Evolutionary conservation across 2,888 invertebrate species (phyloP).

Genomic region (Fragum sueziense): DNA sequence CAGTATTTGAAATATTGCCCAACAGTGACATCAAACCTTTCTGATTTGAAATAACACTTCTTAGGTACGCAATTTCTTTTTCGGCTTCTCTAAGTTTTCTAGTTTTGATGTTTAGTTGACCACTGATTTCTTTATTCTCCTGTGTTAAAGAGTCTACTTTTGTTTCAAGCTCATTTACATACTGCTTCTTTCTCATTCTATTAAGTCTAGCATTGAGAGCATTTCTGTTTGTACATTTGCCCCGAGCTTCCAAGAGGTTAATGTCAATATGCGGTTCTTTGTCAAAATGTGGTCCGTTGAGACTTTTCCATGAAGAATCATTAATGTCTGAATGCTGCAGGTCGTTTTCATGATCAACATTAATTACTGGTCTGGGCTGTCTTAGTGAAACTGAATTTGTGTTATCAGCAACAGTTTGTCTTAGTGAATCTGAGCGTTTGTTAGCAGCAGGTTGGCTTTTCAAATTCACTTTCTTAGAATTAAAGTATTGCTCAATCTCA

Average conservation of each 20-base stretch:
- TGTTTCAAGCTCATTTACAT: slow-evolving; percentile 51
- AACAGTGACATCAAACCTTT: slow-evolving; percentile 61
- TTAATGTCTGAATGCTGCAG: too few relatives aligned
- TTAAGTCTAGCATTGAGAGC: slow-evolving; percentile 62
- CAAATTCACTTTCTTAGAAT: not conserved
- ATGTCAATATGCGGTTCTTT: slow-evolving; percentile 4
- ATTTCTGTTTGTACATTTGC: slow-evolving; percentile 43
- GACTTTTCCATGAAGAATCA: too few relatives aligned
- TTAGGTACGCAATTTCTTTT: slow-evolving; percentile 63
- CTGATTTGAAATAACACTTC: slow-evolving; percentile 68
- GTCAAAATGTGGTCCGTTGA: too few relatives aligned
- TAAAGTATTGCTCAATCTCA: slow-evolving; percentile 1
- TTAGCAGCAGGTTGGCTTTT: not conserved
- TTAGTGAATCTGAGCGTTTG: too few relatives aligned
- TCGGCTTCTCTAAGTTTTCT: slow-evolving; percentile 31
- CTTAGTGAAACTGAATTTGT: too few relatives aligned
- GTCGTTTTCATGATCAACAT: too few relatives aligned
- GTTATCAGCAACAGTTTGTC: not conserved
- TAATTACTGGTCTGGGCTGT: too few relatives aligned
- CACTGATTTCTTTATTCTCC: slow-evolving; percentile 49
- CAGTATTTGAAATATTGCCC: slow-evolving; percentile 59
- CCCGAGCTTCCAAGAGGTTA: not conserved
- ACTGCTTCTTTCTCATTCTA: slow-evolving; percentile 62
- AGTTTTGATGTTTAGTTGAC: slow-evolving; percentile 8
- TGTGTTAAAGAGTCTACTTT: slow-evolving; percentile 27